Evolutionary conservation across 2,888 invertebrate genomes (phyloP), one percentile per base, ranked within the genome.

Genomic region (Tryphoninae sp.): DNA sequence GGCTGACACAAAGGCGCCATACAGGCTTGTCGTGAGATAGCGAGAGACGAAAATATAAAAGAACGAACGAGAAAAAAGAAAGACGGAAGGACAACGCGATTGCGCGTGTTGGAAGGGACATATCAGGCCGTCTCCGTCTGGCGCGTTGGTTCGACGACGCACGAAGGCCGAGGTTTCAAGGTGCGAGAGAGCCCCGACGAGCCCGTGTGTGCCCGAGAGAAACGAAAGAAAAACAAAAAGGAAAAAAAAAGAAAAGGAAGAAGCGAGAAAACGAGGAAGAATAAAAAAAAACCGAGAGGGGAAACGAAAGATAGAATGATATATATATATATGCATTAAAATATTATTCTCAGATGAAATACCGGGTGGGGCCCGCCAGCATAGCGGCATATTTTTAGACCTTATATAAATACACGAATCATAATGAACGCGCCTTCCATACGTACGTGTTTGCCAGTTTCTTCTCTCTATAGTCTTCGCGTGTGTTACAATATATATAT

Each of bases 381-480:
- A 89, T 84, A 86, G 87, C 88, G 84, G 89, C 90, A 91, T 92
- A 92, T 92, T 92, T 92, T 92, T 92, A 92, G 91, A 92, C 90
- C 91, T 91, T 91, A 91, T 92, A 91, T 92, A 92, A 92, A 92
- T 92, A 92, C 90, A 91, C 91, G 91, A 91, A 92, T 92, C 91
- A 91, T 91, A 92, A 91, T 91, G 91, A 91, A 91, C 89, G 90
- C 88, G 87, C 89, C 88, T 86, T 84, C 85, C 84, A 72, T 81
- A 81, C 85, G 84, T 86, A 76, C 71, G 77, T 81, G 88, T 86
- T 83, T 84, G 84, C 79, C 81, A 68, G 83, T 82, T 81, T 67
- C 82, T 78, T 84, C 75, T 78, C 83, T 71, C 75, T 78, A 75
- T 76, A 83, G 84, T 87, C 85, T 86, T 86, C 40, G 45, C 40